phyloP scores from a whole-genome alignment of 2,797 vertebrate species.

The Bothrops alternatus region DNA sequence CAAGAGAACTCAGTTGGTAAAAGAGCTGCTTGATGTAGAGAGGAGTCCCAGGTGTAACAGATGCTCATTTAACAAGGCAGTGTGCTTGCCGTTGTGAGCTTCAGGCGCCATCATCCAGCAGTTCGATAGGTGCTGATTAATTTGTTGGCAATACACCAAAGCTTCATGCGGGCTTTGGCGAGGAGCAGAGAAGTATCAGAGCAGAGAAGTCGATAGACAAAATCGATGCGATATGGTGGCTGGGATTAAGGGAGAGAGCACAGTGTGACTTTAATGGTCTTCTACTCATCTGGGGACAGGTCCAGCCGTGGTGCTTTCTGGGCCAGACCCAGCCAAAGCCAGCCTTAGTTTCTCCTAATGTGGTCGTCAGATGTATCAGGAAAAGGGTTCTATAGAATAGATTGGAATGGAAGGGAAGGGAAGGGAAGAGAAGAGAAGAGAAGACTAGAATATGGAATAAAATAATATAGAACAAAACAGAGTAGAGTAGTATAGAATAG shows the following conservation, averaged over 20 bases:
- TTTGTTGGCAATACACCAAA: slow-evolving; percentile 64
- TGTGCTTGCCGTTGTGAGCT: slow-evolving; percentile 22
- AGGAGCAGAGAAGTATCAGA: slow-evolving; percentile 63
- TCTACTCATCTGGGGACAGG: slow-evolving; percentile 10
- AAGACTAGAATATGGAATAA: too few relatives aligned
- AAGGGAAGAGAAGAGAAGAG: too few relatives aligned
- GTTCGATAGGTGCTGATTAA: slow-evolving; percentile 63
- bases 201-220: slow-evolving; percentile 75
- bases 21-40: not conserved
- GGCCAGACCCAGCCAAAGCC: not conserved
- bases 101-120: slow-evolving; percentile 31
- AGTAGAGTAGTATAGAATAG: too few relatives aligned
- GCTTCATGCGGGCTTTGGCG: slow-evolving; percentile 37
- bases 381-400: too few relatives aligned
- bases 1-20: not conserved
- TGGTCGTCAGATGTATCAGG: too few relatives aligned
- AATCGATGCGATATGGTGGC: slow-evolving; percentile 57
- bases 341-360: not conserved
- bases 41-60: slow-evolving; percentile 34
- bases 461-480: too few relatives aligned
- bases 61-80: slow-evolving; percentile 69
- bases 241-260: slow-evolving; percentile 61
- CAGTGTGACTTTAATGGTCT: slow-evolving; percentile 69
- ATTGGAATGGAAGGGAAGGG: too few relatives aligned
- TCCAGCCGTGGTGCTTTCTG: not conserved